Percentiles rank a stretch among this genome's conserved stretches.
phyloP scores from a whole-genome alignment of 2,888 invertebrate species.

The Volucella zonaria region DNA sequence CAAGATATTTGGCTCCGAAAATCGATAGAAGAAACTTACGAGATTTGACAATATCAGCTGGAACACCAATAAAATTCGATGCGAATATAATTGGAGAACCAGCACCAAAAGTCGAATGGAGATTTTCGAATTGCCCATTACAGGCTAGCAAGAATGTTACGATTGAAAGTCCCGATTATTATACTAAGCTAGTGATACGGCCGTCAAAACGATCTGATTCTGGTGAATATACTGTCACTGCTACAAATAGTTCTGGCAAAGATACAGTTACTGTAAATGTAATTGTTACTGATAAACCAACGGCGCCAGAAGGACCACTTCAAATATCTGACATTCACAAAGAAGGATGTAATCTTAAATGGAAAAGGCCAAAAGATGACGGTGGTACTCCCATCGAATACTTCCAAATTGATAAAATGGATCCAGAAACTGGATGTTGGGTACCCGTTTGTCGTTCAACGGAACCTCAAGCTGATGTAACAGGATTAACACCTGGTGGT shows the following conservation, averaged over 20 bases:
- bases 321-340: slow-evolving; percentile 94
- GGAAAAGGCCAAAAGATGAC: slow-evolving; percentile 97
- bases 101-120: slow-evolving; percentile 96
- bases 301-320: slow-evolving; percentile 94
- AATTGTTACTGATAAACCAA: slow-evolving; percentile 93
- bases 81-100: slow-evolving; percentile 97
- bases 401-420: slow-evolving; percentile 97
- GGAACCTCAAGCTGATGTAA: slow-evolving; percentile 91
- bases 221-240: slow-evolving; percentile 93
- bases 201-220: slow-evolving; percentile 92
- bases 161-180: slow-evolving; percentile 93
- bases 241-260: slow-evolving; percentile 93
- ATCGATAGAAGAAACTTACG: slow-evolving; percentile 96
- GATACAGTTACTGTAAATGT: slow-evolving; percentile 92
- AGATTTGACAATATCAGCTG: slow-evolving; percentile 94
- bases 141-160: slow-evolving; percentile 87
- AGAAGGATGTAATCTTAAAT: slow-evolving; percentile 96
- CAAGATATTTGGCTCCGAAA: slow-evolving; percentile 95
- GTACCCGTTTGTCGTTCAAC: slow-evolving; percentile 92
- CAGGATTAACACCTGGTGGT: slow-evolving; percentile 93
- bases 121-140: slow-evolving; percentile 91
- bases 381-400: slow-evolving; percentile 97
- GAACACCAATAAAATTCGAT: slow-evolving; percentile 95
- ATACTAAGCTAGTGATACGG: slow-evolving; percentile 92
- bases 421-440: slow-evolving; percentile 94